Evolutionary conservation across 2,797 vertebrate genomes (phyloP).

Genomic region (Phrynocephalus forsythii): DNA sequence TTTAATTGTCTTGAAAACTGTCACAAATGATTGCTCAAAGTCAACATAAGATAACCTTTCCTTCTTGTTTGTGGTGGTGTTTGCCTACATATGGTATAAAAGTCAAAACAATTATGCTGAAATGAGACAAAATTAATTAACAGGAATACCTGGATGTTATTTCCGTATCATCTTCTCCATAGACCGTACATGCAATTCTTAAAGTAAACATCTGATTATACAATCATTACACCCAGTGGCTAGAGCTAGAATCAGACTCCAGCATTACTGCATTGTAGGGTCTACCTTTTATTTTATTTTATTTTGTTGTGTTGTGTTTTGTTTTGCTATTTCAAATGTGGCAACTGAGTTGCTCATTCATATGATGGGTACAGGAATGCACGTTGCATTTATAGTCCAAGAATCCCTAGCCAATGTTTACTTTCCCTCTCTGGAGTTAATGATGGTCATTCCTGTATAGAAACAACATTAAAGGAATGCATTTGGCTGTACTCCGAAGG

Average conservation of each 20-base stretch:
- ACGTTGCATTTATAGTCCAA: neutral
- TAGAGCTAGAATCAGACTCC: neutral
- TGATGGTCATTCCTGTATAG: neutral
- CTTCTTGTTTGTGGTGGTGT: neutral
- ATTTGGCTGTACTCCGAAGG: neutral
- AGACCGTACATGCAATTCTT: neutral
- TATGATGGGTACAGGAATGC: neutral
- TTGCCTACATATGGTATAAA: neutral
- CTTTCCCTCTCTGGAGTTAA: neutral
- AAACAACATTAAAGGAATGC: neutral
- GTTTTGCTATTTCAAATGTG: conserved; percentile 5
- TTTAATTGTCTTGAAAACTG: conserved; percentile 14
- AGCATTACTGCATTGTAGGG: neutral
- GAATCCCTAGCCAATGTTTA: neutral
- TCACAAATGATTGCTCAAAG: conserved; percentile 23
- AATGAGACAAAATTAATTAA: conserved; percentile 20
- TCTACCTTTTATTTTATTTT: neutral
- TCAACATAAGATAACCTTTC: accelerated
- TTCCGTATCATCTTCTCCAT: neutral
- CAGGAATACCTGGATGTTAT: neutral
- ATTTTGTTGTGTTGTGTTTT: no score
- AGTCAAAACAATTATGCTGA: conserved; percentile 1
- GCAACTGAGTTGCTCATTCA: neutral
- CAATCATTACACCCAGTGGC: neutral
- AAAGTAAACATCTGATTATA: conserved; percentile 10